Base-by-base conservation (phyloP, 2,888 invertebrate species). In the Oxystoma pomonae region DNA sequence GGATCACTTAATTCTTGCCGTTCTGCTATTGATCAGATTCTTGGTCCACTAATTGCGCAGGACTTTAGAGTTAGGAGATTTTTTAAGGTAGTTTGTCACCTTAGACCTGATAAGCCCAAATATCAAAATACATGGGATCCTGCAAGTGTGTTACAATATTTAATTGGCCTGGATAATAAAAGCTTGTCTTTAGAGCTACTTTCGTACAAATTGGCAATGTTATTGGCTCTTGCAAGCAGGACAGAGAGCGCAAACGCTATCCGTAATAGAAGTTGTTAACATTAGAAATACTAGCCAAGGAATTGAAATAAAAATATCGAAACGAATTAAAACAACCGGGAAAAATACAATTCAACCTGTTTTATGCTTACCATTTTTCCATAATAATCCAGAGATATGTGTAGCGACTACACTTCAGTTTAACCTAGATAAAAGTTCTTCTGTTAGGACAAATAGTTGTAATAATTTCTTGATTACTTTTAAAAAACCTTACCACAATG, bases 51-150 rank as follows among this genome's bases (percentile, higher is more conserved):
- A n/a, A 20, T 68, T 18, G 66, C 59, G 3, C 16, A 66, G 16
- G 67, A 67, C 59, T 53, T 17, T 60, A 21, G 64, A 51, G 56
- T 67, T 2, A 62, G 65, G 57, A 50, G 65, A 20, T 68, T 68
- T 61, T 68, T 68, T 62, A 68, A 66, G 50, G 68, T 67, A 9
- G 60, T 67, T 51, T 61, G n/a, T 63, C 55, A 61, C 20, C 35
- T 67, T 20, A 62, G 68, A 62, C 68, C 67, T 1, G 59, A 16
- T 57, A 12, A 19, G 16, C 63, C 67, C 12, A 67, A 59, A 58
- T 65, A 67, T 61, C 22, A 21, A 12, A 62, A 57, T 50, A 66
- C 66, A 5, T 62, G 67, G 67, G 67, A 67, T 58, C 67, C 63
- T 22, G 49, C 52, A 18, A 21, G 52, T 49, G 65, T 67, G 56